A percentile compares a stretch with the other conserved stretches of the same genome.
Evolutionary conservation across 1,140 invertebrate species (phyloP).

Genomic region (Neuroterus valhalla): DNA sequence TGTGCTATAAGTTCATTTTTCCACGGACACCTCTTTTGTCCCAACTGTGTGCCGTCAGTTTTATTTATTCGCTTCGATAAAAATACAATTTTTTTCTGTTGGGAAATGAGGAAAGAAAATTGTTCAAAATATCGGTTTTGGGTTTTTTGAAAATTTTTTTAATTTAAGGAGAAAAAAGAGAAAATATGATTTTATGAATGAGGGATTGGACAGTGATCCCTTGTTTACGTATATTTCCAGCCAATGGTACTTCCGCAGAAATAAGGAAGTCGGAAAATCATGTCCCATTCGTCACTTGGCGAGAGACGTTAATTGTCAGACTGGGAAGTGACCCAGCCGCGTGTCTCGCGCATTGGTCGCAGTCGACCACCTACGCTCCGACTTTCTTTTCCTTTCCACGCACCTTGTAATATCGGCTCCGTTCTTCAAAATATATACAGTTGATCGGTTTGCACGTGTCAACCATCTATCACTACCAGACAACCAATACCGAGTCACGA

Average conservation of each 20-base stretch:
- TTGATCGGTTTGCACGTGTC: conserved; percentile 19
- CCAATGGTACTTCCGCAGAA: neutral
- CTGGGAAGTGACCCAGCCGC: conserved; percentile 4
- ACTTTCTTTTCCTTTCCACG: conserved; percentile 11
- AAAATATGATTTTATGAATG: too few relatives aligned
- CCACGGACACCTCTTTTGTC: too few relatives aligned
- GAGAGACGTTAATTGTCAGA: conserved; percentile 25
- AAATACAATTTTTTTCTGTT: too few relatives aligned
- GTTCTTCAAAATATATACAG: neutral
- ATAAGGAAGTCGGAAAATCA: neutral
- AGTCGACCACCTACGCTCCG: conserved; percentile 6
- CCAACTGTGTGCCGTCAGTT: too few relatives aligned
- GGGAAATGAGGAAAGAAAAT: too few relatives aligned
- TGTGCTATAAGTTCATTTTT: too few relatives aligned
- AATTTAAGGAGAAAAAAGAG: too few relatives aligned
- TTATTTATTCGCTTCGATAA: too few relatives aligned
- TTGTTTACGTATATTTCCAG: neutral
- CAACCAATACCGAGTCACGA: neutral
- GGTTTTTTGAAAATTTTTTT: too few relatives aligned
- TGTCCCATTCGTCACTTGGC: neutral
- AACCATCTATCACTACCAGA: conserved; percentile 7
- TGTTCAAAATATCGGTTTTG: too few relatives aligned
- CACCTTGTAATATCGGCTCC: neutral
- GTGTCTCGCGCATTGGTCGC: conserved; percentile 1
- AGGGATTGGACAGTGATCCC: too few relatives aligned